Percentiles rank a stretch among this genome's conserved stretches.
phyloP scores from a whole-genome alignment of 2,888 invertebrate genomes.

The Philopedon plagiatum region DNA sequence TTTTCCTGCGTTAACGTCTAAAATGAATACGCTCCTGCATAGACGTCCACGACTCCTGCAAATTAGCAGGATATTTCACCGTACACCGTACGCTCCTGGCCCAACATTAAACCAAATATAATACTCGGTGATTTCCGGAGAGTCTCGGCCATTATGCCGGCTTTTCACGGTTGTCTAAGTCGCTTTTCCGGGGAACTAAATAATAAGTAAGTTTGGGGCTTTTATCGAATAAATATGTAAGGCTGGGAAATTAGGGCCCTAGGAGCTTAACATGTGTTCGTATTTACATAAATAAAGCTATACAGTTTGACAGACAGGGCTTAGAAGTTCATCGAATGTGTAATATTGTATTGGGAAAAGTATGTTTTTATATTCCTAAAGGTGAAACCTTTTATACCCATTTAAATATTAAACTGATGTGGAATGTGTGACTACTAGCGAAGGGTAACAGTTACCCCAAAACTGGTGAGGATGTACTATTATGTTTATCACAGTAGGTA shows the following conservation, averaged over 20 bases:
- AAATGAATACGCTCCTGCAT: no score
- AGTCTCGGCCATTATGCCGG: slow-evolving; percentile 8
- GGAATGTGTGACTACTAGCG: no score
- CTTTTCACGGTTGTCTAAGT: slow-evolving; percentile 24
- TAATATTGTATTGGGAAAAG: background rate
- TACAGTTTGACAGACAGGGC: background rate
- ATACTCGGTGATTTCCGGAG: slow-evolving; percentile 15
- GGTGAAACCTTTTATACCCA: no score
- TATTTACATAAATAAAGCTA: slow-evolving; percentile 25
- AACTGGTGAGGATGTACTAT: no score
- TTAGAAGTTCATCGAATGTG: background rate
- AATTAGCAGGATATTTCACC: background rate
- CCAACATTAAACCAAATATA: background rate
- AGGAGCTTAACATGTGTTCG: slow-evolving; percentile 31
- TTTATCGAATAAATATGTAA: slow-evolving; percentile 14
- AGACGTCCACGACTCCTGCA: background rate
- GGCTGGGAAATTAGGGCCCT: slow-evolving; percentile 18
- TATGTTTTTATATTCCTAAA: no score
- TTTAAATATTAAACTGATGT: no score
- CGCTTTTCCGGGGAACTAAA: slow-evolving; percentile 13
- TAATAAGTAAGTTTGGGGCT: slow-evolving; percentile 14
- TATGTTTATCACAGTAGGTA: no score
- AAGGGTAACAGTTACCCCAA: no score
- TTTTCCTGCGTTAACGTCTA: no score
- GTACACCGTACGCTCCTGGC: background rate